These are phyloP conservation scores for Pelodytes ibericus DNA, from an alignment of 2,797 vertebrate genomes.

Conservation along the genomic window DNA sequence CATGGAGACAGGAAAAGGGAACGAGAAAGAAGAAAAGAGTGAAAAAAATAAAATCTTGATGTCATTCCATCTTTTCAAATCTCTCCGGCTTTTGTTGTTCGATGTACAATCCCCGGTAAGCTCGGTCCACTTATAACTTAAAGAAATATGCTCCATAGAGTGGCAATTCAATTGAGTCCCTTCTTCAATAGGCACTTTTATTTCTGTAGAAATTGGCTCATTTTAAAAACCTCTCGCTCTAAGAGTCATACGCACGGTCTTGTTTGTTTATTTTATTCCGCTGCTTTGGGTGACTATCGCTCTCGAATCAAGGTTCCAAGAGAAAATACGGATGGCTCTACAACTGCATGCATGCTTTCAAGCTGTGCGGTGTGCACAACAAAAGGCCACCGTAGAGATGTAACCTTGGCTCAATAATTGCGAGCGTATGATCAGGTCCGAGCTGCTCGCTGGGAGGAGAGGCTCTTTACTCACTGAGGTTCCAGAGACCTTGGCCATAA, in stretches of 20 bases:
- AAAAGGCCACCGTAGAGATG: too few species aligned
- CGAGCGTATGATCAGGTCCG: too few species aligned
- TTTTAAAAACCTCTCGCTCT: neutral
- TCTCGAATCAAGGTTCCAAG: too few species aligned
- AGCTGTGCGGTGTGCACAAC: too few species aligned
- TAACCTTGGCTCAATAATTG: too few species aligned
- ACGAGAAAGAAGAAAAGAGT: too few species aligned
- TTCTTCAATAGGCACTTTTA: neutral
- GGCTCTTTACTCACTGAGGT: too few species aligned
- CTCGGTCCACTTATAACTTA: conserved; percentile 15
- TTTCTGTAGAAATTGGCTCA: neutral
- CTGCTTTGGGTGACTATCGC: too few species aligned
- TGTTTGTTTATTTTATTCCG: neutral
- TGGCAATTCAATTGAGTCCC: neutral
- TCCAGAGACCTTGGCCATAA: too few species aligned
- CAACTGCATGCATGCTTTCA: too few species aligned
- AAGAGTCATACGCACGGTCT: neutral
- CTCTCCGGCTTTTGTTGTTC: conserved; percentile 1
- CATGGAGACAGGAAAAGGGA: neutral
- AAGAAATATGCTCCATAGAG: neutral
- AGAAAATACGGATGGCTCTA: too few species aligned
- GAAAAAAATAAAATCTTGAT: neutral
- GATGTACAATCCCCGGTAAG: conserved; percentile 4
- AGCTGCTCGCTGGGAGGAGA: too few species aligned
- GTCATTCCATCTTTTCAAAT: conserved; percentile 1